Evolutionary conservation across 2,888 invertebrate species (phyloP), one percentile per base, ranked within the genome.

Genomic region (Thera obeliscata): DNA sequence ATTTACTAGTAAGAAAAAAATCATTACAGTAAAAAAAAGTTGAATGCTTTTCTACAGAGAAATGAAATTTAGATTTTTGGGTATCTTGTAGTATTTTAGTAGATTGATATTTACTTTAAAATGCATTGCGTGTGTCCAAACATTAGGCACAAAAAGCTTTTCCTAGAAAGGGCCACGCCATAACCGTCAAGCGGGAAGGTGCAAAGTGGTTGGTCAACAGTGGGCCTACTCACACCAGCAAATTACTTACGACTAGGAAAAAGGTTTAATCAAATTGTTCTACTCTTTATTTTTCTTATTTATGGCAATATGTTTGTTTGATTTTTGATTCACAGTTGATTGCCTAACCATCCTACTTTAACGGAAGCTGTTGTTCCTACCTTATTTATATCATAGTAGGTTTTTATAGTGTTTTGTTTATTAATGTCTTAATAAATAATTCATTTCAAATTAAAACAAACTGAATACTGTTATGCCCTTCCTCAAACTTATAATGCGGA

Each of bases 201-300:
- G 91, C 87, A 78, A 92, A 92, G 90, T 90, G 87, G 81, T 88
- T 72, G 77, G 90, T 88, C 86, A 90, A 91, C 82, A 90, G 77
- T 78, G 74, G 78, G 74, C 81, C 81, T 82, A 83, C 86, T 84
- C 83, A 82, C 84, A 81, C 86, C 78, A 77, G 77, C 83, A 83
- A 84, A 85, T 85, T 83, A 86, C 83, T 81, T 80, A 82, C 78
- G 78, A 75, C 79, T 81, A 79, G 79, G 80, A 80, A 85, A 84
- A 86, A 81, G 81, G 81, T 79, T 81, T 81, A 81, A 87, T 86
- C 81, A 85, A 86, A 83, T 81, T 79, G 79, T 78, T 81, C 74
- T 74, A 76, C 69, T 84, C 82, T 86, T 84, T 82, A 78, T 77
- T 61, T 75, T 79, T 74, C 71, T 71, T 75, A 76, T 85, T 84